phyloP scores from a whole-genome alignment of 2,113 vertebrate species.

The Xyliphius kryptos region DNA sequence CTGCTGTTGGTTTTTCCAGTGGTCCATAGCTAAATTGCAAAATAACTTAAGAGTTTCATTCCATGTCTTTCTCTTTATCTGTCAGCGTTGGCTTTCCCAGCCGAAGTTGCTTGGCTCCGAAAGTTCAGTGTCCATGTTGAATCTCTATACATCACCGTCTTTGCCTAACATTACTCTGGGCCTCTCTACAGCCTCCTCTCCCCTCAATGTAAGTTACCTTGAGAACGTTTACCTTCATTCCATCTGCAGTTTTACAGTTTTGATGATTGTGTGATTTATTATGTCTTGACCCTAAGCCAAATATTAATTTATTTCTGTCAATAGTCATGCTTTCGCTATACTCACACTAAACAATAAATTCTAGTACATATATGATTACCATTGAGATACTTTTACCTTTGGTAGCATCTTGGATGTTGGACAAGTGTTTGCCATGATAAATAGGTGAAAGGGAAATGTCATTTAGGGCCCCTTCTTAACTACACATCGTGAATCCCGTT shows the following conservation, averaged over 20 bases:
- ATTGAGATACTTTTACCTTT: not conserved
- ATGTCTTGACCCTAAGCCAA: too few species aligned
- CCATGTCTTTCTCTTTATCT: constrained; percentile 44
- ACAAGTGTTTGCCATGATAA: constrained; percentile 34
- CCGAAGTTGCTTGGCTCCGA: constrained; percentile 83
- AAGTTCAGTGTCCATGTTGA: constrained; percentile 86
- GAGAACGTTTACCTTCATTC: not conserved
- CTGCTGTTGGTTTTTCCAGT: constrained; percentile 48
- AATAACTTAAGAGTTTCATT: constrained; percentile 35
- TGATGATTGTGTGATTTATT: too few species aligned
- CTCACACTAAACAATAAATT: not conserved
- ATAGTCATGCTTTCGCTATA: too few species aligned
- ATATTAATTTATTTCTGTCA: too few species aligned
- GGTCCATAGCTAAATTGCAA: constrained; percentile 39
- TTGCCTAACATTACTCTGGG: constrained; percentile 94
- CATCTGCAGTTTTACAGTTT: not conserved
- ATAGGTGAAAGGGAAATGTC: constrained; percentile 29
- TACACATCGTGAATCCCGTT: constrained; percentile 34
- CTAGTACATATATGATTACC: not conserved
- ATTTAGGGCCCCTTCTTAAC: constrained; percentile 14
- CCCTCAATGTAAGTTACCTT: constrained; percentile 80
- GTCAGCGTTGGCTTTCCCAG: constrained; percentile 83
- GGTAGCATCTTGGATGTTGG: constrained; percentile 1
- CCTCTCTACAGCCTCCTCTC: constrained; percentile 77
- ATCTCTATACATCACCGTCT: constrained; percentile 92